A percentile compares a stretch with the other conserved stretches of the same genome.
These are phyloP conservation scores for Tineola bisselliella DNA, from an alignment of 2,888 invertebrate species.

Conservation along the genomic window DNA sequence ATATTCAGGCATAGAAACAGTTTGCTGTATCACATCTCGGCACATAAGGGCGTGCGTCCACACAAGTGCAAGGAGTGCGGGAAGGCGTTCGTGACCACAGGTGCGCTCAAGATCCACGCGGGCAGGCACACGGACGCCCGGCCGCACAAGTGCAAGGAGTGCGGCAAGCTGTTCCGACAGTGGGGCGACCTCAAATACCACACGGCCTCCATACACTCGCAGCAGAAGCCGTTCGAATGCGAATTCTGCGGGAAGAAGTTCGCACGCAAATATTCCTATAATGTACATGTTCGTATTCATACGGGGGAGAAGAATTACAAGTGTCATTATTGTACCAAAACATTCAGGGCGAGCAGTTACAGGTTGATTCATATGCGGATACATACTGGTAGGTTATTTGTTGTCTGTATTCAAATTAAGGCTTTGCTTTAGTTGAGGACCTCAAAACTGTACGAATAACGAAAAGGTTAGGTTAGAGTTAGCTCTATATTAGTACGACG, in stretches of 20 bases:
- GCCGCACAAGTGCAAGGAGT: slow-evolving; percentile 83
- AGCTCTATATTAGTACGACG: too few species aligned
- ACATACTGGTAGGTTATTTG: slow-evolving; percentile 73
- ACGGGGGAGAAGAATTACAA: slow-evolving; percentile 88
- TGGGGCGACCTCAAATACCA: slow-evolving; percentile 92
- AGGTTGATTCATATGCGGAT: slow-evolving; percentile 84
- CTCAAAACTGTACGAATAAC: too few species aligned
- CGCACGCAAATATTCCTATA: slow-evolving; percentile 86
- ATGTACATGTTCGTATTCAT: slow-evolving; percentile 85
- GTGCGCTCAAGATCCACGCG: slow-evolving; percentile 84
- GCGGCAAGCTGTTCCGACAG: slow-evolving; percentile 82
- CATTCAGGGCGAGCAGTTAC: slow-evolving; percentile 87
- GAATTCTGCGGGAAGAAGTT: slow-evolving; percentile 91
- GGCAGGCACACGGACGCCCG: slow-evolving; percentile 86
- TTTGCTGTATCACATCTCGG: slow-evolving; percentile 82
- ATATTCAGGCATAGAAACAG: slow-evolving; percentile 86
- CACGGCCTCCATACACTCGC: slow-evolving; percentile 82
- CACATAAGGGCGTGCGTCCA: slow-evolving; percentile 80
- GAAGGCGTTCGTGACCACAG: slow-evolving; percentile 83
- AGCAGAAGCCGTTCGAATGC: slow-evolving; percentile 84
- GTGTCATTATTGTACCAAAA: slow-evolving; percentile 84
- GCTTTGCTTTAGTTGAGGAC: too few species aligned
- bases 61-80: slow-evolving; percentile 83
- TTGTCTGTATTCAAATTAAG: too few species aligned
- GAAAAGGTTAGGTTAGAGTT: too few species aligned